phyloP scores from a whole-genome alignment of 2,888 invertebrate genomes.

The Rhodophaea formosa region DNA sequence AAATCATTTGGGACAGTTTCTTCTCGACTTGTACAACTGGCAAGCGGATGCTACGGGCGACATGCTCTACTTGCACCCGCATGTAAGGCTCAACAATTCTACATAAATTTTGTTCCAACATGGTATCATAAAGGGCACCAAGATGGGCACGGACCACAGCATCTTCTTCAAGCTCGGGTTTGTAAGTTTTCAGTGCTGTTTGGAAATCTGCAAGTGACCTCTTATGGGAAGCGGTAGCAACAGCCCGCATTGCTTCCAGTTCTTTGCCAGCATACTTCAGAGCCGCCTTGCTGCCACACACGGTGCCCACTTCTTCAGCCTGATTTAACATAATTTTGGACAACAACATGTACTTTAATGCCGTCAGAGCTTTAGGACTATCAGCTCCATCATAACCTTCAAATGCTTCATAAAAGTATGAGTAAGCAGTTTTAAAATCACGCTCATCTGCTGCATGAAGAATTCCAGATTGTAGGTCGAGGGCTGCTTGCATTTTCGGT shows the following conservation, averaged over 20 bases:
- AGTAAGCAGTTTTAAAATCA: conserved; percentile 99
- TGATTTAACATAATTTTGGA: conserved; percentile 99
- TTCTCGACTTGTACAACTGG: conserved; percentile 96
- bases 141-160: conserved; percentile 98
- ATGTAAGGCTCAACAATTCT: conserved; percentile 99
- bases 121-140: conserved; percentile 97
- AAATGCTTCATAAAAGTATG: conserved; percentile 99
- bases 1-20: conserved; percentile 99
- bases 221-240: conserved; percentile 97
- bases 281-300: conserved; percentile 97
- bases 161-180: conserved; percentile 95
- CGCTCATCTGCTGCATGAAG: conserved; percentile 99
- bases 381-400: conserved; percentile 99
- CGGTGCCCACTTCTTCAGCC: conserved; percentile 96
- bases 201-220: conserved; percentile 98
- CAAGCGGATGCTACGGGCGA: conserved; percentile 94
- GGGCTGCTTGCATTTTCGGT: conserved; percentile 98
- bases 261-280: conserved; percentile 97
- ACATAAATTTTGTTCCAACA: conserved; percentile 99
- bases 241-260: conserved; percentile 98
- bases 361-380: conserved; percentile 93
- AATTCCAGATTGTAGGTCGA: conserved; percentile 98
- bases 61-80: conserved; percentile 95
- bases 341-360: conserved; percentile 99
- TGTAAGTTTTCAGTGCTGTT: conserved; percentile 91